phyloP scores from a whole-genome alignment of 1,140 invertebrate genomes.

The Ceratitis capitata region DNA sequence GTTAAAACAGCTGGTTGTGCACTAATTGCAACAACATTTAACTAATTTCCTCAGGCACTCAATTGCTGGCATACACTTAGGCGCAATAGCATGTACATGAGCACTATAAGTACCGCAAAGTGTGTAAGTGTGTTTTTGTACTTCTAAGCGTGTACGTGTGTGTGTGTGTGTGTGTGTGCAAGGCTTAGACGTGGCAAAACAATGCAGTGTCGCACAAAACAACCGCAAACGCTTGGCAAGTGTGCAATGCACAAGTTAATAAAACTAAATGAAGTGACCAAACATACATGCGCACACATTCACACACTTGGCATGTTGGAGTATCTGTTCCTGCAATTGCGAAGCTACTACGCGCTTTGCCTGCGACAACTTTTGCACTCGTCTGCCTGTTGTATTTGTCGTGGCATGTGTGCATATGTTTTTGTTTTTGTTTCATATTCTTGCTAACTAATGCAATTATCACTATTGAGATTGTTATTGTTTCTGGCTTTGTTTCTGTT shows the following conservation, averaged over 20 bases:
- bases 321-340: background rate
- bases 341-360: background rate
- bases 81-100: background rate
- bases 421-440: background rate
- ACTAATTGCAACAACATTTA: slow-evolving; percentile 45
- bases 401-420: background rate
- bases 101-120: too few species aligned
- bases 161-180: background rate
- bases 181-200: background rate
- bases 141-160: background rate
- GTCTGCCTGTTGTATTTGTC: background rate
- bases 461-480: background rate
- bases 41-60: slow-evolving; percentile 44
- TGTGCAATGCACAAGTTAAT: slow-evolving; percentile 1
- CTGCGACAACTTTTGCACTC: background rate
- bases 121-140: background rate
- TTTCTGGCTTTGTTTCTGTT: background rate
- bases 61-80: slow-evolving; percentile 36
- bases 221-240: slow-evolving; percentile 9
- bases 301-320: background rate
- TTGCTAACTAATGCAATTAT: background rate
- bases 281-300: background rate
- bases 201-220: background rate
- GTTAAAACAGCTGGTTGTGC: slow-evolving; percentile 36
- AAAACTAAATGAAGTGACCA: slow-evolving; percentile 10